Percentiles rank a stretch among this genome's conserved stretches.
Conservation (phyloP, 2,888 invertebrate species). For the Meghimatium bilineatum region DNA sequence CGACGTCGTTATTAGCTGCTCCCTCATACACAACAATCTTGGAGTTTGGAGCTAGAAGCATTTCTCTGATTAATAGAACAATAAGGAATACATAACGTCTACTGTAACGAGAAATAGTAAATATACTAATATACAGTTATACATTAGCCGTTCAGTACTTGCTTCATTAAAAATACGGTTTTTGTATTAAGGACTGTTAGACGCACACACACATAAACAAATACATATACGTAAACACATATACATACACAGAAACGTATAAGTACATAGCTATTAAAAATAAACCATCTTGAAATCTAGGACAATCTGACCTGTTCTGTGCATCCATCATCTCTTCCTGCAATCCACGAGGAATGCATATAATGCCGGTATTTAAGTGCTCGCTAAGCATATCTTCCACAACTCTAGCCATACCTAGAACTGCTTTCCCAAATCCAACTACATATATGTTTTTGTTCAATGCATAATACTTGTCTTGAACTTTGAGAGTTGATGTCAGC, state of each 20-base stretch:
- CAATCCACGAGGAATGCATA: slow-evolving; percentile 86
- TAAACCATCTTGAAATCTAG: too few relatives aligned
- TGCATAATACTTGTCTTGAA: slow-evolving; percentile 60
- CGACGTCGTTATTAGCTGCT: slow-evolving; percentile 90
- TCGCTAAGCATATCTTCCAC: slow-evolving; percentile 83
- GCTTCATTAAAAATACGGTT: too few relatives aligned
- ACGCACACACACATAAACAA: too few relatives aligned
- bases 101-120: neutral
- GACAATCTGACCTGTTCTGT: neutral
- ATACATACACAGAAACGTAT: too few relatives aligned
- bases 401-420: slow-evolving; percentile 88
- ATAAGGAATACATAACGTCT: neutral
- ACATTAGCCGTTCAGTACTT: too few relatives aligned
- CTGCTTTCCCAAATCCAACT: slow-evolving; percentile 92
- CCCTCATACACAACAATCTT: slow-evolving; percentile 85
- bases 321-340: slow-evolving; percentile 60
- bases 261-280: too few relatives aligned
- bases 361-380: slow-evolving; percentile 82
- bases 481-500: slow-evolving; percentile 48
- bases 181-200: too few relatives aligned
- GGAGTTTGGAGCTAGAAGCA: slow-evolving; percentile 58
- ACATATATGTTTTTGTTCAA: slow-evolving; percentile 74
- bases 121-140: neutral
- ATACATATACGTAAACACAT: too few relatives aligned
- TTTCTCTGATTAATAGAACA: slow-evolving; percentile 57